phyloP scores from a whole-genome alignment of 1,140 invertebrate species.

The Drosophila asahinai region DNA sequence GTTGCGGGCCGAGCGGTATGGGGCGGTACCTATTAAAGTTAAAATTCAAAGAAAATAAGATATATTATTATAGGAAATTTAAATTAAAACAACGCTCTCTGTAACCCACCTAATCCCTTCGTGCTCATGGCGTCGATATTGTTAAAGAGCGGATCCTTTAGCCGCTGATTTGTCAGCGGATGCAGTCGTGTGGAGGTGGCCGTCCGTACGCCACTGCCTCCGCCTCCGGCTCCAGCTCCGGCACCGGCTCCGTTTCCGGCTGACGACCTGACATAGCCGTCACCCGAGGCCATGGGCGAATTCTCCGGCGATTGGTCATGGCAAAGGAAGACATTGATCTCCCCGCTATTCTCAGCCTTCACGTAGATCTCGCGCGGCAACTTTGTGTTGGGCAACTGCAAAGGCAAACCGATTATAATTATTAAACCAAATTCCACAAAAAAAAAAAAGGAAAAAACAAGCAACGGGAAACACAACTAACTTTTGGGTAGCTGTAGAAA shows the following conservation, averaged over 20 bases:
- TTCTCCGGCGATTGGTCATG: slow-evolving; percentile 88
- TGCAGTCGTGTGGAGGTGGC: slow-evolving; percentile 77
- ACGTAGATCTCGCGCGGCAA: slow-evolving; percentile 92
- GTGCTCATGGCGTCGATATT: slow-evolving; percentile 80
- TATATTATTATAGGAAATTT: too few relatives aligned
- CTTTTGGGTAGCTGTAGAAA: slow-evolving; percentile 24
- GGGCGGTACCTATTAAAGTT: slow-evolving; percentile 29
- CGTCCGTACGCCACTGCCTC: slow-evolving; percentile 73
- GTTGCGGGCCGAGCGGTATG: slow-evolving; percentile 80
- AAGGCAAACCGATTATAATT: slow-evolving; percentile 16
- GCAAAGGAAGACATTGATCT: slow-evolving; percentile 97
- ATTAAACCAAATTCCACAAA: slow-evolving; percentile 24
- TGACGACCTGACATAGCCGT: slow-evolving; percentile 44
- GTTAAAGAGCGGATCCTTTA: slow-evolving; percentile 80
- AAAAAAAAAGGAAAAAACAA: not conserved
- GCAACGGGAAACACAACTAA: slow-evolving; percentile 15
- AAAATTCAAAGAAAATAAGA: too few relatives aligned
- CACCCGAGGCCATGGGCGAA: slow-evolving; percentile 69
- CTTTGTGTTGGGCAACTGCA: slow-evolving; percentile 87
- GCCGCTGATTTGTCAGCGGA: slow-evolving; percentile 60
- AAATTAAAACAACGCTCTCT: too few relatives aligned
- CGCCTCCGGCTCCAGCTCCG: slow-evolving; percentile 48
- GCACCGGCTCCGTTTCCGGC: slow-evolving; percentile 23
- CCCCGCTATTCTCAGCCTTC: slow-evolving; percentile 92
- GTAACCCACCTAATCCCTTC: slow-evolving; percentile 55